Conservation (phyloP, 2,888 invertebrate genomes). For the Aphidoletes aphidimyza region DNA sequence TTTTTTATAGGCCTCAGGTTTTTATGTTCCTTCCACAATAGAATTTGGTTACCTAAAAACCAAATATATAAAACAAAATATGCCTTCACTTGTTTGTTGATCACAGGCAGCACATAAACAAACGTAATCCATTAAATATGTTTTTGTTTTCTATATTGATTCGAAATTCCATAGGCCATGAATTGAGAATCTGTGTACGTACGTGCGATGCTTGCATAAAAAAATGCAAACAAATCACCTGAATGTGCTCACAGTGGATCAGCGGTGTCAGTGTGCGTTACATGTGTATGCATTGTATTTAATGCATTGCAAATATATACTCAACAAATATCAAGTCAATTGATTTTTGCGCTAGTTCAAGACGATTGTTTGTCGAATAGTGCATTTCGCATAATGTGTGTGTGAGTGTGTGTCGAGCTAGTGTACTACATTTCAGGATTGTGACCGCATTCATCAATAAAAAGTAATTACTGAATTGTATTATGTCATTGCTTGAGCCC, state of each 20-base stretch:
- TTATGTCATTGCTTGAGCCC: conserved; percentile 7
- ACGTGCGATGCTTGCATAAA: background rate
- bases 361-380: background rate
- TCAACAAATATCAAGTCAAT: no score
- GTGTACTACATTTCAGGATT: conserved; percentile 37
- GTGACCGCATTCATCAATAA: conserved; percentile 53
- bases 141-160: no score
- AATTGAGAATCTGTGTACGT: background rate
- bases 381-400: background rate
- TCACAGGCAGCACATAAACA: conserved; percentile 8
- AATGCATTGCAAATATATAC: background rate
- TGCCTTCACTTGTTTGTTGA: background rate
- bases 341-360: background rate
- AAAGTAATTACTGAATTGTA: conserved; percentile 35
- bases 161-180: background rate
- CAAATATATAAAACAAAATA: background rate
- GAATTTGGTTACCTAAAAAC: background rate
- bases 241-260: no score
- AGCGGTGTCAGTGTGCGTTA: no score
- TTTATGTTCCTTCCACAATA: background rate
- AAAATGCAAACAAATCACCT: background rate
- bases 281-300: background rate
- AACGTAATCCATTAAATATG: background rate
- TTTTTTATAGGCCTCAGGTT: background rate
- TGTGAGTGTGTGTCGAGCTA: no score